Evolutionary conservation across 2,113 vertebrate genomes (phyloP).

Genomic region (Axis porcinus): DNA sequence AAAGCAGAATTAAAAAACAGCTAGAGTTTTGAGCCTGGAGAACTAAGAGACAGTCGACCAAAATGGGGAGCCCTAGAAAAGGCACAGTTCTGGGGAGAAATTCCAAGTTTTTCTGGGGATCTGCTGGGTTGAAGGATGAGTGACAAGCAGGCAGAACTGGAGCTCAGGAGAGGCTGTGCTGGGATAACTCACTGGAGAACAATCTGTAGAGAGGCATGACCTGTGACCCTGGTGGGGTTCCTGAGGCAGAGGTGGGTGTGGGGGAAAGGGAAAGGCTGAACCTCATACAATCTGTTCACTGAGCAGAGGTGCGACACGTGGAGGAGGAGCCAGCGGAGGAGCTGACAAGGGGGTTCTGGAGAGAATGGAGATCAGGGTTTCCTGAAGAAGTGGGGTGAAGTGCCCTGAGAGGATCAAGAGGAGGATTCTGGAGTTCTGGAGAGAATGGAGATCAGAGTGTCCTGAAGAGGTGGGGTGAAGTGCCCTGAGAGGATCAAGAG

Average conservation of each 20-base stretch:
- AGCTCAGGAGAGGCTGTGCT: neutral
- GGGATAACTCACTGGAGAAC: neutral
- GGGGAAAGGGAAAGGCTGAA: neutral
- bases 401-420: neutral
- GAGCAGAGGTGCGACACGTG: rapidly evolving
- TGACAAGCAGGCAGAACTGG: neutral
- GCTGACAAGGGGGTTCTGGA: neutral
- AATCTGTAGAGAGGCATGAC: too few species aligned
- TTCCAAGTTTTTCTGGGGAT: neutral
- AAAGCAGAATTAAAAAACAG: neutral
- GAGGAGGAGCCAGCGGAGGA: neutral
- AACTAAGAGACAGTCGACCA: neutral
- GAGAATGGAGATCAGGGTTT: neutral
- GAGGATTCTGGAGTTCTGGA: neutral
- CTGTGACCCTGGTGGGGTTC: neutral
- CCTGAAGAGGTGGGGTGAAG: neutral
- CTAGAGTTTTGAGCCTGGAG: neutral
- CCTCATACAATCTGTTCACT: neutral
- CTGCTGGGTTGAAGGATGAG: neutral
- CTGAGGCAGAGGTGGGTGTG: neutral
- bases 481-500: neutral
- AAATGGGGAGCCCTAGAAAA: neutral
- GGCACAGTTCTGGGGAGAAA: neutral
- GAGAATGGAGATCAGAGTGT: neutral
- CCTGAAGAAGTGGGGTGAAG: neutral